Evolutionary conservation across 2,797 vertebrate genomes (phyloP).

Genomic region (Tapera naevia): DNA sequence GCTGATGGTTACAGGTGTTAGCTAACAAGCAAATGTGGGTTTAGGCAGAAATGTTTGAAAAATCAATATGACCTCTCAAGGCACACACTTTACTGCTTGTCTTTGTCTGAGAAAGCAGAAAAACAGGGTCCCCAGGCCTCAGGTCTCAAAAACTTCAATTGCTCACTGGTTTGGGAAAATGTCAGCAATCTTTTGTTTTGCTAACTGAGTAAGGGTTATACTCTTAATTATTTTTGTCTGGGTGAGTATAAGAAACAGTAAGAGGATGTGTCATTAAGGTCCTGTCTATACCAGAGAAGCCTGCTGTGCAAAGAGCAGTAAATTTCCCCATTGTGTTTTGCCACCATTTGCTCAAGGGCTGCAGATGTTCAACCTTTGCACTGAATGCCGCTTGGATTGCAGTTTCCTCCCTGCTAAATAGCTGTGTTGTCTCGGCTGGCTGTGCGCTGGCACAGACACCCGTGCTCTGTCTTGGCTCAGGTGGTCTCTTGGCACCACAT

Average conservation of each 20-base stretch:
- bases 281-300: background rate
- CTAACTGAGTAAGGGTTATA: background rate
- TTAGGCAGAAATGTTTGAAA: background rate
- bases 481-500: background rate
- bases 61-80: background rate
- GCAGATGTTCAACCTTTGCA: background rate
- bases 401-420: background rate
- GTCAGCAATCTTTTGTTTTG: background rate
- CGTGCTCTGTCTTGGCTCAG: background rate
- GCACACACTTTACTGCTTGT: background rate
- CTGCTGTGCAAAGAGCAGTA: background rate
- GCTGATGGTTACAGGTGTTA: background rate
- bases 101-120: background rate
- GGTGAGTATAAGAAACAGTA: background rate
- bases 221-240: background rate
- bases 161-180: background rate
- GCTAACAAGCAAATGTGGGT: background rate
- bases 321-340: background rate
- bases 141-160: background rate
- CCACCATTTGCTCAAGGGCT: background rate
- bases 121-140: background rate
- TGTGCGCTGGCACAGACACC: background rate
- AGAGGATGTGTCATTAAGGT: background rate
- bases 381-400: background rate
- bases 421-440: background rate